Evolutionary conservation across 1,140 invertebrate species (phyloP).

Genomic region (Armadillidium nasatum): DNA sequence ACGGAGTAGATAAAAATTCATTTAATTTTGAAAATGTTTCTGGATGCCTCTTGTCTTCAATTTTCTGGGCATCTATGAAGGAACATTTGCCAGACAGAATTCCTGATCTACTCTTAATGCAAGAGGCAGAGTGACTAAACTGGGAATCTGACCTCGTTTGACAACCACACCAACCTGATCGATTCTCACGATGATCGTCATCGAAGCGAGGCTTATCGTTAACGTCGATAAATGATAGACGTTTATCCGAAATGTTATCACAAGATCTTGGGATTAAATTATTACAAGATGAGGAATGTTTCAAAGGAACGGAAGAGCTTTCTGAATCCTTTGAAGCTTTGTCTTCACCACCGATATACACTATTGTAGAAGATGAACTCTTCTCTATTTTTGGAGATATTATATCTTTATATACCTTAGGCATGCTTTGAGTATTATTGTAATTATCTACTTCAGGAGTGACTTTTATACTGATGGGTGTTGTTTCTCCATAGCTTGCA

Average conservation of each 20-base stretch:
- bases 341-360: neutral
- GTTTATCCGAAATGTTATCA: too few species aligned
- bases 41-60: neutral
- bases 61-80: neutral
- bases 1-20: neutral
- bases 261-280: neutral
- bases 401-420: neutral
- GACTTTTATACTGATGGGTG: neutral
- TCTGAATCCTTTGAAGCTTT: too few species aligned
- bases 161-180: neutral
- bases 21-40: neutral
- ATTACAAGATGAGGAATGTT: neutral
- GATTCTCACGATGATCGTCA: neutral
- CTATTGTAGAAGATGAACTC: neutral
- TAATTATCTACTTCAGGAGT: neutral
- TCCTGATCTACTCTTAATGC: neutral
- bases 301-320: neutral
- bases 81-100: neutral
- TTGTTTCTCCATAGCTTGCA: neutral
- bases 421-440: neutral
- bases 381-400: neutral
- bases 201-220: neutral
- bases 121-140: neutral
- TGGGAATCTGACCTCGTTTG: neutral
- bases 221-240: too few species aligned